Percentiles rank a stretch among this genome's conserved stretches.
Conservation (phyloP, 2,888 invertebrate species). For the Cataglyphis cursor region DNA sequence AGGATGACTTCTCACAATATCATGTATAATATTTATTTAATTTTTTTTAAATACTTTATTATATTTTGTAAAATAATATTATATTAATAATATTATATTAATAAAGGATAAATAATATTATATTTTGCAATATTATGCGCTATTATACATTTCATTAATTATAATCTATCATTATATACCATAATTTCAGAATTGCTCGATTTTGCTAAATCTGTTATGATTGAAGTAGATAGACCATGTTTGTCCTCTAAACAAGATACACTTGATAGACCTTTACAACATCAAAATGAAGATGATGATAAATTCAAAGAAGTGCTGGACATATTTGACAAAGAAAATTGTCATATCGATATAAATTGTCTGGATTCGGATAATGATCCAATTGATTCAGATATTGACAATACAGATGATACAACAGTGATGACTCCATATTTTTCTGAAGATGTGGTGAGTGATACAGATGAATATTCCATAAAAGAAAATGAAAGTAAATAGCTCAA, state of each 20-base stretch:
- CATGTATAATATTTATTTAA: neutral
- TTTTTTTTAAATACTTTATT: neutral
- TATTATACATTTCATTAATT: neutral
- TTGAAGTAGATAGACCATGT: neutral
- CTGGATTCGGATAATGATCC: neutral
- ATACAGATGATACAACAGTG: neutral
- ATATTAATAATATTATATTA: no score
- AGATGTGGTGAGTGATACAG: neutral
- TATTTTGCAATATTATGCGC: neutral
- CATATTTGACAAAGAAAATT: neutral
- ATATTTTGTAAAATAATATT: no score
- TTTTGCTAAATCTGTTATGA: neutral
- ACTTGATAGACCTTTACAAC: neutral
- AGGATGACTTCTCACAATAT: neutral
- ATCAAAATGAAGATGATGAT: neutral
- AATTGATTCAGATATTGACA: neutral
- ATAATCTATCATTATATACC: neutral
- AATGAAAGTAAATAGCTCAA: neutral
- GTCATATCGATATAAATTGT: neutral
- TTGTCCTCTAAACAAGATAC: neutral
- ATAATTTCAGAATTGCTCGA: neutral
- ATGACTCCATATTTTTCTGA: neutral
- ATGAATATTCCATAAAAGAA: neutral
- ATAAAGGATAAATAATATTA: no score
- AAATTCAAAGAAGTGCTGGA: neutral